phyloP scores from a whole-genome alignment of 2,797 vertebrate species.

The Rachycentron canadum region DNA sequence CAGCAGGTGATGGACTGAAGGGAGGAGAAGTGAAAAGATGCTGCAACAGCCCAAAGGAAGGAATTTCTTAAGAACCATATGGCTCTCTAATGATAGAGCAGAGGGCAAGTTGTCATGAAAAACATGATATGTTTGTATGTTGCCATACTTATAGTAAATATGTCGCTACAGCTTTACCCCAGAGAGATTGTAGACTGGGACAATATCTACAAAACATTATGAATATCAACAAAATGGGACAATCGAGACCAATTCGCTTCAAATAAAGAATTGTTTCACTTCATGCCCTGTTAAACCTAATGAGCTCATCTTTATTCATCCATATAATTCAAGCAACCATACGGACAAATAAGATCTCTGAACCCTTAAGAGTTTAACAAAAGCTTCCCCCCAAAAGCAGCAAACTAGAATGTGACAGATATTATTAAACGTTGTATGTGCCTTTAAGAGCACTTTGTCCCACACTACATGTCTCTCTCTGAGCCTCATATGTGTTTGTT shows the following conservation, averaged over 20 bases:
- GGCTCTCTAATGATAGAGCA: constrained; percentile 64
- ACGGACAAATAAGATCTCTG: constrained; percentile 58
- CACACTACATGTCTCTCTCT: constrained; percentile 73
- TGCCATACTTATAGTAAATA: not conserved
- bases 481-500: constrained; percentile 79
- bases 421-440: constrained; percentile 69
- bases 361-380: constrained; percentile 52
- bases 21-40: constrained; percentile 70
- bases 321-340: constrained; percentile 67
- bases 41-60: constrained; percentile 73
- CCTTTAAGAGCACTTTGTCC: constrained; percentile 84
- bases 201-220: constrained; percentile 47
- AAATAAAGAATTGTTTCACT: constrained; percentile 67
- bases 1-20: constrained; percentile 72
- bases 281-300: constrained; percentile 69
- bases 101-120: constrained; percentile 36
- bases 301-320: constrained; percentile 76
- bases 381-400: constrained; percentile 35
- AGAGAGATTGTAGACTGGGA: constrained; percentile 11
- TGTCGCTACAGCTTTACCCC: constrained; percentile 17
- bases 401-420: constrained; percentile 45
- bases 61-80: constrained; percentile 70
- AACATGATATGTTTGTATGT: not conserved
- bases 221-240: constrained; percentile 19
- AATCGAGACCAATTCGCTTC: constrained; percentile 37